Evolutionary conservation across 2,113 vertebrate genomes (phyloP).

Genomic region (Talpa occidentalis): DNA sequence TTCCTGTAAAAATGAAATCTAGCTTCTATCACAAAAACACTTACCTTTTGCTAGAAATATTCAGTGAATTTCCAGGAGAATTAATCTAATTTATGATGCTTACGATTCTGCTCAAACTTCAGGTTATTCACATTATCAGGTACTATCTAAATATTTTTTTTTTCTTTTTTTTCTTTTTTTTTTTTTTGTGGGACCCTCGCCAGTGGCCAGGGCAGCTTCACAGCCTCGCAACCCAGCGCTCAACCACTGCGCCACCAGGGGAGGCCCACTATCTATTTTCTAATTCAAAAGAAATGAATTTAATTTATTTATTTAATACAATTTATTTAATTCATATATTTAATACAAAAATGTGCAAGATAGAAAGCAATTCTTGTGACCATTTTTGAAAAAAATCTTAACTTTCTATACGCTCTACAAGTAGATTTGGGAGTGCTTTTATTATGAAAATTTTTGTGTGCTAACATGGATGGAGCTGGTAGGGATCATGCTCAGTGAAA

Average conservation of each 20-base stretch:
- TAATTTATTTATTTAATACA: too few relatives aligned
- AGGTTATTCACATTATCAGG: neutral
- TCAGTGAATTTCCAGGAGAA: neutral
- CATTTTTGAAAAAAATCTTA: neutral
- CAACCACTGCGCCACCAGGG: too few relatives aligned
- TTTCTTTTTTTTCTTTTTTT: too few relatives aligned
- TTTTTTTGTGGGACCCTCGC: too few relatives aligned
- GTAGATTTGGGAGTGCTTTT: neutral
- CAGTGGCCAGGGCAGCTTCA: too few relatives aligned
- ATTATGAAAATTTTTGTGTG: neutral
- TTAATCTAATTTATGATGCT: neutral
- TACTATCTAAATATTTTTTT: slow-evolving; percentile 12
- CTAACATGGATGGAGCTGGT: too few relatives aligned
- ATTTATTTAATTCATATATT: too few relatives aligned
- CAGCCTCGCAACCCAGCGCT: too few relatives aligned
- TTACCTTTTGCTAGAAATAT: neutral
- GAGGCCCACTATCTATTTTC: too few relatives aligned
- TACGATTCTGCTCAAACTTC: neutral
- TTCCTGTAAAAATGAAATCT: slow-evolving; percentile 12
- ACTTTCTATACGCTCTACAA: neutral
- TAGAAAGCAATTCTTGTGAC: neutral
- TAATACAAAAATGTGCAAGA: neutral
- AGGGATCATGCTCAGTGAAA: too few relatives aligned
- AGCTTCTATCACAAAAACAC: neutral
- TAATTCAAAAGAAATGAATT: neutral